Base-by-base conservation (phyloP, 2,797 vertebrate species). In the Vultur gryphus region DNA sequence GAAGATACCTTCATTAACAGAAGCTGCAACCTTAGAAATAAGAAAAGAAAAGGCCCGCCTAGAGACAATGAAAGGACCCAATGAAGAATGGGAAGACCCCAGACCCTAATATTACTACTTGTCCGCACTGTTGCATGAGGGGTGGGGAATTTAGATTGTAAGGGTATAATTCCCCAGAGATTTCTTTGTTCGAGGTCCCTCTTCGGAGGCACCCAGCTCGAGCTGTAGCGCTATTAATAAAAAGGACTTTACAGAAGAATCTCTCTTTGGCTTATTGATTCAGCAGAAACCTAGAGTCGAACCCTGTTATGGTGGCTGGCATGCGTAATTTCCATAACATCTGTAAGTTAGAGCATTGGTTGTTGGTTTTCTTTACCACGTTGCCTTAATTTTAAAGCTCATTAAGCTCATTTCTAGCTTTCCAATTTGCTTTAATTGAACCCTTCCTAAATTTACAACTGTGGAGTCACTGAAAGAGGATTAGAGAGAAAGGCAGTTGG, bases 81-180 rank as follows among this genome's bases (percentile, higher is more conserved):
- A 17, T 7, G 52, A 61, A 0, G 2, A 54, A 44, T 3, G 23
- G 23, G 25, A 79, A 65, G 26, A 69, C 46, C 29, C 9, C 33
- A 92, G n/a, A 54, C 9, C 33, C 29, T 41, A 46, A 5, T 4
- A 23, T 20, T 51, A 13, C 25, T 33, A 4, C 10, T 18, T 33
- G 14, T 65, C 46, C 18, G 7, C 79, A n/a, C 2, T 14, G 21
- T 13, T 0, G 0, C 17, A 2, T 13, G 41, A 20, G 13, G 10
- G 11, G 13, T 9, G 37, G 43, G 33, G 14, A 79, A 76, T 75
- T 75, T 52, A 25, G 14, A 13, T 33, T 35, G 11, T 7, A 61
- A 46, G 14, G 29, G 7, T 16, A 16, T 28, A 90, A 44, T 13
- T 57, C 8, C 8, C 17, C 37, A 61, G n/a, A 6, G 20, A 23